phyloP scores from a whole-genome alignment of 2,113 vertebrate genomes.

The Pongo abelii region DNA sequence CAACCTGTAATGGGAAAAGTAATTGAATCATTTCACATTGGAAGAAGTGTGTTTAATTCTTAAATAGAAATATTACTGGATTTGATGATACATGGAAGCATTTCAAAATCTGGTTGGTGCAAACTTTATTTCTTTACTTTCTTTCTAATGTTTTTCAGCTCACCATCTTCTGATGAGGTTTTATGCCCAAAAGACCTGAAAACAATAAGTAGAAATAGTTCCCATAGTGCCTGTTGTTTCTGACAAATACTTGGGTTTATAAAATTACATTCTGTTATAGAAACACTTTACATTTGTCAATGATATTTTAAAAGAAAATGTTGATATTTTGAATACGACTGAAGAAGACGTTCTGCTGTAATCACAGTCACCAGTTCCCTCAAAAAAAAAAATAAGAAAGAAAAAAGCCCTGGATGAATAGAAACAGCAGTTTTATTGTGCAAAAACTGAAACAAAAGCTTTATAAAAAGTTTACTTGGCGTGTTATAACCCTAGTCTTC shows the following conservation, averaged over 20 bases:
- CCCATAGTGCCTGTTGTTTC: constrained; percentile 59
- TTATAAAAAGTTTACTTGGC: constrained; percentile 73
- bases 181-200: neutral
- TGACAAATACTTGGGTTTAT: constrained; percentile 77
- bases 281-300: constrained; percentile 76
- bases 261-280: constrained; percentile 70
- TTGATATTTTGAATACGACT: constrained; percentile 77
- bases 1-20: neutral
- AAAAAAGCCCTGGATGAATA: constrained; percentile 77
- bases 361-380: constrained; percentile 76
- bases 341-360: constrained; percentile 68
- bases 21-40: neutral
- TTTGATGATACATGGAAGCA: neutral
- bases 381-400: constrained; percentile 22
- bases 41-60: constrained; percentile 14
- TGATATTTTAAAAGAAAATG: constrained; percentile 72
- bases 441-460: constrained; percentile 78
- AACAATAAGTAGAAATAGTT: neutral
- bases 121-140: neutral
- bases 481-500: constrained; percentile 75
- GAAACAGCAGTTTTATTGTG: constrained; percentile 82
- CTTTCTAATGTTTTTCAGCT: neutral
- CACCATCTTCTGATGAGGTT: neutral
- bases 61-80: neutral
- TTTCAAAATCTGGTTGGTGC: neutral